A percentile compares a stretch with the other conserved stretches of the same genome.
Evolutionary conservation across 2,113 vertebrate species (phyloP).

Genomic region (Euleptes europaea): DNA sequence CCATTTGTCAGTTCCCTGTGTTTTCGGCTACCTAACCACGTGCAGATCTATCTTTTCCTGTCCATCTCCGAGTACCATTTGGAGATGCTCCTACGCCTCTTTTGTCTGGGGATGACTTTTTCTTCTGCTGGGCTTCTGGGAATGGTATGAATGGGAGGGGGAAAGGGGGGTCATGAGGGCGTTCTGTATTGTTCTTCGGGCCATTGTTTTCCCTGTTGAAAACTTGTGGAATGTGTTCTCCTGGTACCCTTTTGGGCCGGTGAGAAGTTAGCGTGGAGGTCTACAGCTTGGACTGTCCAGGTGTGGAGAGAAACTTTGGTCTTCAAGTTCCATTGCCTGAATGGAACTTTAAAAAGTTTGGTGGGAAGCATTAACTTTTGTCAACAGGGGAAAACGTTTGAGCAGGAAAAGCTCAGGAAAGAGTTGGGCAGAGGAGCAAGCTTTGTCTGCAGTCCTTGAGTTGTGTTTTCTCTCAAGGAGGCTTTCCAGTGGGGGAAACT

Average conservation of each 20-base stretch:
- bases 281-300: too few relatives aligned
- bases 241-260: constrained; percentile 44
- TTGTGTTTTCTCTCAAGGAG: not conserved
- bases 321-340: not conserved
- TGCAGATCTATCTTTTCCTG: not conserved
- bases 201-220: constrained; percentile 44
- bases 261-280: not conserved
- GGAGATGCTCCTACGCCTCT: not conserved
- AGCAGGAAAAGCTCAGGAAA: not conserved
- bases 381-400: too few relatives aligned
- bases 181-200: constrained; percentile 30
- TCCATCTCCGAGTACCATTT: rapidly evolving
- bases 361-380: not conserved
- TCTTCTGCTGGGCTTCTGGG: constrained; percentile 33
- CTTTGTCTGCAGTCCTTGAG: not conserved
- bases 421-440: not conserved
- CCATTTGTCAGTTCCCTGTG: not conserved
- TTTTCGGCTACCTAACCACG: too few relatives aligned
- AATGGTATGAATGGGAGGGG: not conserved
- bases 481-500: not conserved
- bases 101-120: not conserved
- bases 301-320: not conserved
- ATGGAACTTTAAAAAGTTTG: not conserved
- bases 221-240: constrained; percentile 39
- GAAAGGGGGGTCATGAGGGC: constrained; percentile 37